Evolutionary conservation across 2,888 invertebrate species (phyloP), one percentile per base, ranked within the genome.

Genomic region (Dromius quadrimaculatus): DNA sequence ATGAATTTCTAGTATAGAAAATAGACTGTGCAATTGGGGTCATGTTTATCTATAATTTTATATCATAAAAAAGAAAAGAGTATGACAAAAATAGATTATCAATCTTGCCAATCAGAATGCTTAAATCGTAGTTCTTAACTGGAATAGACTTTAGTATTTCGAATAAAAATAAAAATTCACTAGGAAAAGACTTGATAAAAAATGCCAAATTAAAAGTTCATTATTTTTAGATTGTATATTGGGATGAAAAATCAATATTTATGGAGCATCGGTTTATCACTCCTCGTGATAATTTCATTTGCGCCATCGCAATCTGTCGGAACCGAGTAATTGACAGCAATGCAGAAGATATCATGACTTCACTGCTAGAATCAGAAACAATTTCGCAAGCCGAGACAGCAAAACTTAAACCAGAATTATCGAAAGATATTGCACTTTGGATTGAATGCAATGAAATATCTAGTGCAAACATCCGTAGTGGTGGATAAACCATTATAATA

Each of bases 241-340:
- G 95, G 95, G 94, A 95, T 79, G 89, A 90, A 2, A 88, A 89
- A 75, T 89, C 91, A 20, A 86, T 95, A 65, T 95, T 91, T 79
- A 88, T 95, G 85, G 93, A 94, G 80, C 95, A 95, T 80, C 87
- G 91, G 73, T 90, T 95, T 74, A 83, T 92, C 19, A 90, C 92
- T 0, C 83, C 90, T 2, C 79, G 81, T 28, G 94, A 95, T 77
- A 86, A 87, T 20, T 92, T 91, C 81, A 84, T 91, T n/a, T 87
- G 87, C 78, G 87, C 88, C 0, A 86, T 88, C 13, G 86, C 87
- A 0, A 80, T 87, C 59, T 87, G 87, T 73, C 80, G 86, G 34
- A 86, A 86, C 74, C 80, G 88, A n/a, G 83, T 88, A 65, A 85
- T 87, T n/a, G 86, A 87, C 78, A 86, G 87, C 8, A 86, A 85